Base-by-base conservation (phyloP, 1,140 invertebrate genomes). In the Akabosia matsudoensis region DNA sequence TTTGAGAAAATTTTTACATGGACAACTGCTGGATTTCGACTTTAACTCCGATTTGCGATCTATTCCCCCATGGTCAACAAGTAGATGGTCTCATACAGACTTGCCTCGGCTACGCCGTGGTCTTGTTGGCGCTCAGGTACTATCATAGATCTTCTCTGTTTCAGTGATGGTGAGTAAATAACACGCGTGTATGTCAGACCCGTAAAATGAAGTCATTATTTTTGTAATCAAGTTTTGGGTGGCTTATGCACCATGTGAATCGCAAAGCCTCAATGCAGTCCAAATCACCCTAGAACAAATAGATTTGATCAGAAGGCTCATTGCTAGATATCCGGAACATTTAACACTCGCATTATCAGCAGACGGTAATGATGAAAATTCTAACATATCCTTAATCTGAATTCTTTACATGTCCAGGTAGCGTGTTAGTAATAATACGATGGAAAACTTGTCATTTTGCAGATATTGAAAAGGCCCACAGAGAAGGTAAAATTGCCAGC, bases 231-330 rank as follows among this genome's bases (percentile, higher is more conserved):
- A 96, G 92, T 94, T 95, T 85, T 95, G 93, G 93, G 92, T 92
- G 51, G 92, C 92, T 70, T 96, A 94, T 86, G 92, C 92, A 56
- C 90, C 91, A 3, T 96, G 94, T 84, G 89, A 90, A 73, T 89
- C 92, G n/a, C 92, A 94, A 83, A 90, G 92, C 83, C 89, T 92
- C 82, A 93, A 95, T 83, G 92, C 93, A 4, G 92, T 95, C 45
- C 91, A 94, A 82, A 85, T 93, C 82, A 92, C 92, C 14, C 86
- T 96, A 81, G 93, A 95, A 81, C 93, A 95, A 85, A 91, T 95
- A 80, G 93, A 95, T 84, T 87, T 94, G 71, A 95, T 95, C 80
- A 91, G 92, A 83, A 88, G 93, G 80, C 89, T 95, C 31, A 91
- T 93, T 34, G 89, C 90, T 73, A 90, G 92, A 82, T 95, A 95